Conservation (phyloP, 2,888 invertebrate species). For the Stegana nigrithorax region DNA sequence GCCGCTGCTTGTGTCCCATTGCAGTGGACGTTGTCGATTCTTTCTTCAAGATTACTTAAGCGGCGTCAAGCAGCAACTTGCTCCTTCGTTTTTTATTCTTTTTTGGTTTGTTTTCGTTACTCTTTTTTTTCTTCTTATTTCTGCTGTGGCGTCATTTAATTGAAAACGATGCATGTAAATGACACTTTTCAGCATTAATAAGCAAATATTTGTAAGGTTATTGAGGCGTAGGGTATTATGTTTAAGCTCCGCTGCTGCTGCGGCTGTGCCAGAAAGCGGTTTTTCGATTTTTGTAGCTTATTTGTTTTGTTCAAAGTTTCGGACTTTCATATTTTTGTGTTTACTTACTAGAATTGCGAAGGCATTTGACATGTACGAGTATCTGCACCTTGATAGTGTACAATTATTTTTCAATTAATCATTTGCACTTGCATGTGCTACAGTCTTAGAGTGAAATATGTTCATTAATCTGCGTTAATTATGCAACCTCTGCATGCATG, state of each 20-base stretch:
- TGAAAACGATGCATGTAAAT: conserved; percentile 63
- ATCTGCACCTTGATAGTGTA: too few relatives aligned
- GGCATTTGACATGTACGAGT: too few relatives aligned
- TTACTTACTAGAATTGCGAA: background rate
- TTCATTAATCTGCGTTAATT: background rate
- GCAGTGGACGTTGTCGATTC: background rate
- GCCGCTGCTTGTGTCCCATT: background rate
- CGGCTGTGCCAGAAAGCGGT: too few relatives aligned
- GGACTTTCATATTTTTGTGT: background rate
- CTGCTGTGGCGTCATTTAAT: conserved; percentile 52
- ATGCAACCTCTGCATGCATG: too few relatives aligned
- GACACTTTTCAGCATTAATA: conserved; percentile 64
- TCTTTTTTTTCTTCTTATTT: background rate
- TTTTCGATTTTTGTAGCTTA: background rate
- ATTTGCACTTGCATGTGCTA: background rate
- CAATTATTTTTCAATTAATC: background rate
- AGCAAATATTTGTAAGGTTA: conserved; percentile 61
- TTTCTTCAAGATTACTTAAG: conserved; percentile 8
- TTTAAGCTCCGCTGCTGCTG: conserved; percentile 31
- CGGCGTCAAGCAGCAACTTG: conserved; percentile 13
- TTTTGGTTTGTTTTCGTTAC: background rate
- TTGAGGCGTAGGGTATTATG: conserved; percentile 52
- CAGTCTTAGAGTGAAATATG: background rate
- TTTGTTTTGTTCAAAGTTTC: background rate
- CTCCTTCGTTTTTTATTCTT: background rate